Percentiles rank a stretch among this genome's conserved stretches.
These are phyloP conservation scores for Drosophila kanapiae DNA, from an alignment of 1,140 invertebrate species.

Conservation along the genomic window DNA sequence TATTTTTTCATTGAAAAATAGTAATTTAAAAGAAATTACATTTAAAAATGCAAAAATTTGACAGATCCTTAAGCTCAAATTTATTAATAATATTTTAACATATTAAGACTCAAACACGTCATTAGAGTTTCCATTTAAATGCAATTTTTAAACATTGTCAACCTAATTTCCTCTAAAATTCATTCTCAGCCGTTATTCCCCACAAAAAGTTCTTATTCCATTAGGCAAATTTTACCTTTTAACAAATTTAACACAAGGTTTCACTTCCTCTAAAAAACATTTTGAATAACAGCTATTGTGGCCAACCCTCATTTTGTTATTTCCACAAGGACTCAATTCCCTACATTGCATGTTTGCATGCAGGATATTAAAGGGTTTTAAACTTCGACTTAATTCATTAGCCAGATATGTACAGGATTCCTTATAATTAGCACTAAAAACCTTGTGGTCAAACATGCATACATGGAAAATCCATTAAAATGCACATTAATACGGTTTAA, in stretches of 20 bases:
- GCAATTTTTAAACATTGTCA: too few relatives aligned
- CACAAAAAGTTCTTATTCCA: not conserved
- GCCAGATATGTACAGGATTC: conserved; percentile 51
- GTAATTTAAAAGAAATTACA: not conserved
- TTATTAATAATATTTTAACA: too few relatives aligned
- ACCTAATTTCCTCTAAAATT: too few relatives aligned
- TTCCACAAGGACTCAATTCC: not conserved
- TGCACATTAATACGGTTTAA: not conserved
- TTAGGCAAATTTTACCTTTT: not conserved
- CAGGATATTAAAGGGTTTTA: conserved; percentile 35
- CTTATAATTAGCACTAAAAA: conserved; percentile 27
- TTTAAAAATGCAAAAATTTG: too few relatives aligned
- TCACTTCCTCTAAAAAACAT: conserved; percentile 2
- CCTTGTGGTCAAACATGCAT: conserved; percentile 1
- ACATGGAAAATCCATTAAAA: conserved; percentile 71
- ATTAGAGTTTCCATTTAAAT: too few relatives aligned
- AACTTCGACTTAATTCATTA: conserved; percentile 71
- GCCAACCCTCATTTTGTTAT: conserved; percentile 10
- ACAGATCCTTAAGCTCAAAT: too few relatives aligned
- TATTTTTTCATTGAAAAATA: not conserved
- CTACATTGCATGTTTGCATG: conserved; percentile 60
- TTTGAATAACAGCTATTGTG: not conserved
- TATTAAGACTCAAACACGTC: too few relatives aligned
- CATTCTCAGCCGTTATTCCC: not conserved
- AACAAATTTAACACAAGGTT: not conserved